Evolutionary conservation across 1,140 invertebrate genomes (phyloP).

Genomic region (Orussus abietinus): DNA sequence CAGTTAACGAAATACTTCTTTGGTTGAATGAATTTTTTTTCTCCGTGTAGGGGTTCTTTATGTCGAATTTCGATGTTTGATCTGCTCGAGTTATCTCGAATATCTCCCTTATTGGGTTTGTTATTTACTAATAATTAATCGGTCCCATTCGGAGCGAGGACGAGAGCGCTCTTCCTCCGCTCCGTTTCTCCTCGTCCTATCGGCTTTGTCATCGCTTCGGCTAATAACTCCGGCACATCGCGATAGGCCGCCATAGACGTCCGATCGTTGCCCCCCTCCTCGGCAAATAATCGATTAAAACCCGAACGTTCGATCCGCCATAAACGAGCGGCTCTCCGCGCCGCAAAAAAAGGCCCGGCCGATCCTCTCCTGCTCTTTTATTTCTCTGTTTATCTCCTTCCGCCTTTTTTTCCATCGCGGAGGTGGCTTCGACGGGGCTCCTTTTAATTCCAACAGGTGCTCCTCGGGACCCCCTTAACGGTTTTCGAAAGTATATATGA

Average conservation of each 20-base stretch:
- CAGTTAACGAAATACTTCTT: too few relatives aligned
- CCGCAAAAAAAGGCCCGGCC: slow-evolving; percentile 7
- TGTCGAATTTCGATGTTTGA: background rate
- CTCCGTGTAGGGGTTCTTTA: too few relatives aligned
- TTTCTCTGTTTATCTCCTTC: slow-evolving; percentile 1
- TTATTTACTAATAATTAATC: slow-evolving; percentile 31
- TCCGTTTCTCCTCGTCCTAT: slow-evolving; percentile 20
- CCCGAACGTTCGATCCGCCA: slow-evolving; percentile 8
- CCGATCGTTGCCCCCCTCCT: slow-evolving; percentile 17
- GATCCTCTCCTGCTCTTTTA: slow-evolving; percentile 10
- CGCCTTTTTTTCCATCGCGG: too few relatives aligned
- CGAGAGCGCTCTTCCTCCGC: too few relatives aligned
- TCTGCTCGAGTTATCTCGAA: background rate
- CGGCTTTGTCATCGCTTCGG: slow-evolving; percentile 34
- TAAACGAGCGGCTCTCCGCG: background rate
- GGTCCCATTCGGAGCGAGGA: slow-evolving; percentile 12
- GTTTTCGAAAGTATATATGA: too few relatives aligned
- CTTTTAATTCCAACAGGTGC: too few relatives aligned
- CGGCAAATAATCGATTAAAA: slow-evolving; percentile 25
- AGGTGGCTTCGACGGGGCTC: background rate
- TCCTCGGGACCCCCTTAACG: too few relatives aligned
- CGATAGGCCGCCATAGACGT: slow-evolving; percentile 10
- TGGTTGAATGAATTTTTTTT: too few relatives aligned
- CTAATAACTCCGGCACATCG: slow-evolving; percentile 28
- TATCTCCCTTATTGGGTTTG: slow-evolving; percentile 4